These are phyloP conservation scores for Ammospiza maritima DNA, from an alignment of 2,797 vertebrate genomes.

Conservation along the genomic window DNA sequence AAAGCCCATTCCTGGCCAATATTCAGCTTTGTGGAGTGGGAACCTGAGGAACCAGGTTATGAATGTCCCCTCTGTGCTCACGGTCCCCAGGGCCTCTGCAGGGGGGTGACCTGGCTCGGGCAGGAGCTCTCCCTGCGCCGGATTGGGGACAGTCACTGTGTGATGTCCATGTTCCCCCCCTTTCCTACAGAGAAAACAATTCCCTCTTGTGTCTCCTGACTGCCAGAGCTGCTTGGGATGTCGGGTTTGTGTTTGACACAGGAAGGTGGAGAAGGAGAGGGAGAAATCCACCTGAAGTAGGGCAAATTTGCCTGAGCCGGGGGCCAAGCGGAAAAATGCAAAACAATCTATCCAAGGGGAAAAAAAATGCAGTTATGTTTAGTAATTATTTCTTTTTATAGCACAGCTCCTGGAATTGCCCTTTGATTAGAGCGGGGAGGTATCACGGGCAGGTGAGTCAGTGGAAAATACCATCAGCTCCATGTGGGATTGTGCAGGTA, in stretches of 20 bases:
- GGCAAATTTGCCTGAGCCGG: background rate
- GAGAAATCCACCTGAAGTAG: background rate
- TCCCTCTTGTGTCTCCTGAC: background rate
- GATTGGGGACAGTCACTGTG: background rate
- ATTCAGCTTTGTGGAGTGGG: background rate
- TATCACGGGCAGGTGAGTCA: background rate
- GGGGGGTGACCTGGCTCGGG: background rate
- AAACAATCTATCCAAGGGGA: background rate
- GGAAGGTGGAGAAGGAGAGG: background rate
- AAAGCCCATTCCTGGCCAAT: background rate
- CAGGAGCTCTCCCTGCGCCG: accelerated
- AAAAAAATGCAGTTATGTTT: background rate
- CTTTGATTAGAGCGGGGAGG: background rate
- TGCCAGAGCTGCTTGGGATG: background rate
- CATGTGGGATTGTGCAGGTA: accelerated
- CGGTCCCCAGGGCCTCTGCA: background rate
- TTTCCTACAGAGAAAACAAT: background rate
- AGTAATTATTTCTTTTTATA: background rate
- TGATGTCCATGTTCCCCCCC: background rate
- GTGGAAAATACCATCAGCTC: background rate
- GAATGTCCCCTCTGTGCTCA: background rate
- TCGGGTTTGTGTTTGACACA: background rate
- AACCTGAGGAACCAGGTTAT: background rate
- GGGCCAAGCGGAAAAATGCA: background rate
- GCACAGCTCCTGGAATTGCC: background rate